Base-by-base conservation (phyloP, 2,113 vertebrate species). In the Cephalopholis sonnerati region DNA sequence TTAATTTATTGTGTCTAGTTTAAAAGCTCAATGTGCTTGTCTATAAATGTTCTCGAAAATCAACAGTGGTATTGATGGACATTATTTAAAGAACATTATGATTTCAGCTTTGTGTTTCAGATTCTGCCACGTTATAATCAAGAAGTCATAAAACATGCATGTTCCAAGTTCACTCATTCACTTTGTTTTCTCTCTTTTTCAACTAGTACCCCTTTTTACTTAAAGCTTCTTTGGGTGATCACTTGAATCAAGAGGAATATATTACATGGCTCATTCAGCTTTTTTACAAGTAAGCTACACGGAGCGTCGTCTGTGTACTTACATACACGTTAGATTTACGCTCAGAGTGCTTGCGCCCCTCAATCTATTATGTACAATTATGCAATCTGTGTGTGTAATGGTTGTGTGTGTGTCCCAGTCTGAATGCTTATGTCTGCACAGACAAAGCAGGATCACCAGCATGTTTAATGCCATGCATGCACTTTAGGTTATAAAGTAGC, bases 231-330 rank as follows among this genome's bases (percentile, higher is more conserved):
- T n/a, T 46, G 36, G 32, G 27, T 41, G 46, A 71, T 64, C 13
- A 29, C 16, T 44, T 50, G 17, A 69, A 53, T 39, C 48, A 48
- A 64, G 46, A 61, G 62, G 55, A 44, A 55, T 71, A 57, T 41
- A 83, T 88, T 79, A 68, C 74, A 74, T 25, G 79, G 77, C 32
- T 88, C 71, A 84, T 88, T 81, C 59, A 84, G 58, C 39, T 64
- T 77, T 65, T 89, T 91, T 87, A 87, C 62, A 82, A 71, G 71
- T 84, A 77, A 83, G 82, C 71, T 61, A 71, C 65, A 70, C 70
- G 54, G 67, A 82, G 41, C 41, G 39, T 50, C 41, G 66, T 79
- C 85, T 65, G 58, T 51, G 29, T 68, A 73, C 65, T 73, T 70
- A 79, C 48, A 61, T 63, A 32, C 77, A 86, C 2, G 66, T 59